Conservation (phyloP, 2,888 invertebrate genomes). For the Pammene fasciana region DNA sequence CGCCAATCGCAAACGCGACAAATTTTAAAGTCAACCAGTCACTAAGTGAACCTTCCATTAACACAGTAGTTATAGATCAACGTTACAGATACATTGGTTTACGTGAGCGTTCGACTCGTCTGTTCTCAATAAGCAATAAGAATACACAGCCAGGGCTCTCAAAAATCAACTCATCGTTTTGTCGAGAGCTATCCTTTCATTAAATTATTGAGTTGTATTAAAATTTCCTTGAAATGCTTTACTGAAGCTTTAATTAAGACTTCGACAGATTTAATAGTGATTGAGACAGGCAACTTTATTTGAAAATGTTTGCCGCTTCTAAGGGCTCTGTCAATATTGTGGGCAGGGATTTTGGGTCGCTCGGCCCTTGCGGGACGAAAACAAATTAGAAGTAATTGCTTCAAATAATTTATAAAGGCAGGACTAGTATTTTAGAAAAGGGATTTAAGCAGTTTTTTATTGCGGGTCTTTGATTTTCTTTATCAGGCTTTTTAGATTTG, state of each 20-base stretch:
- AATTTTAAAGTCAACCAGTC: background rate
- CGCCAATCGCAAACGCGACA: background rate
- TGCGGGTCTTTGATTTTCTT: background rate
- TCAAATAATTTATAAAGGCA: slow-evolving; percentile 36
- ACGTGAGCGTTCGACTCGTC: background rate
- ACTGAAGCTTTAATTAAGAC: slow-evolving; percentile 48
- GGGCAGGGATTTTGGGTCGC: slow-evolving; percentile 34
- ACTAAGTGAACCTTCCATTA: too few species aligned
- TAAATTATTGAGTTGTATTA: slow-evolving; percentile 61
- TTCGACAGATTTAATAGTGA: slow-evolving; percentile 46
- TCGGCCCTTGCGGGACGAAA: slow-evolving; percentile 36
- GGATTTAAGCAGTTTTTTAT: slow-evolving; percentile 7
- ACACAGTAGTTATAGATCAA: background rate
- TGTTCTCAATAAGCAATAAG: background rate
- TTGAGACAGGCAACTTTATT: slow-evolving; percentile 40
- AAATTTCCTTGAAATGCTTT: slow-evolving; percentile 53
- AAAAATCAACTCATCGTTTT: slow-evolving; percentile 62
- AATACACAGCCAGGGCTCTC: slow-evolving; percentile 45
- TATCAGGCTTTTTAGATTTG: background rate
- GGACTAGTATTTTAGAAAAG: slow-evolving; percentile 20
- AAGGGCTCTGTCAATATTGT: slow-evolving; percentile 39
- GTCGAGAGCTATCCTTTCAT: slow-evolving; percentile 57
- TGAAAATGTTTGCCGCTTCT: slow-evolving; percentile 39
- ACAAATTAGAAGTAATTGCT: slow-evolving; percentile 41
- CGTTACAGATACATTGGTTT: background rate